Percentiles rank a stretch among this genome's conserved stretches.
phyloP scores from a whole-genome alignment of 2,888 invertebrate species.

The Eupithecia centaureata region DNA sequence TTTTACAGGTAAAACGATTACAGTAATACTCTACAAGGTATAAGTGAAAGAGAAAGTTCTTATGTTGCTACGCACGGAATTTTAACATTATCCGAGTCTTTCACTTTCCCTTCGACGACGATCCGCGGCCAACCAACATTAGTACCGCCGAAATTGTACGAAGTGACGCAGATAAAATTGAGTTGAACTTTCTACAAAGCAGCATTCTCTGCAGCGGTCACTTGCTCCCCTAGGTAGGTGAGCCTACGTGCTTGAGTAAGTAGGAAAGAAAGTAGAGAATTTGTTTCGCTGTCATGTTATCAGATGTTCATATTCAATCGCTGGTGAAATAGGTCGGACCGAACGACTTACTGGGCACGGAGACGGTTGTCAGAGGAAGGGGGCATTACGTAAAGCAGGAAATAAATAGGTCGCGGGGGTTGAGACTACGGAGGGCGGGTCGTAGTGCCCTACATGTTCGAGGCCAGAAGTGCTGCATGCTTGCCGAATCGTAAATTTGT shows the following conservation, averaged over 20 bases:
- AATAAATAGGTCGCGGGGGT: conserved; percentile 70
- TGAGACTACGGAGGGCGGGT: conserved; percentile 41
- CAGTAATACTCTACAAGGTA: conserved; percentile 47
- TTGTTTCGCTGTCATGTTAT: not conserved
- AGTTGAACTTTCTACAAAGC: not conserved
- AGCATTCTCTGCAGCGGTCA: not conserved
- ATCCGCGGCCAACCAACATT: conserved; percentile 9
- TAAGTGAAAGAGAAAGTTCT: conserved; percentile 60
- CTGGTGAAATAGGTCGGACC: conserved; percentile 20
- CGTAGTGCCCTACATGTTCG: conserved; percentile 68
- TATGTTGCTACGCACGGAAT: conserved; percentile 51
- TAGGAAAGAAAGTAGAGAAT: no score
- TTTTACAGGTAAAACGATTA: not conserved
- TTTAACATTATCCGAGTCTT: conserved; percentile 53
- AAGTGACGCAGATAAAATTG: not conserved
- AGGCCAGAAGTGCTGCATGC: conserved; percentile 17
- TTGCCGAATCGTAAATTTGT: conserved; percentile 1
- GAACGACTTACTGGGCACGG: not conserved
- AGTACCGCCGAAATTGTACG: conserved; percentile 7
- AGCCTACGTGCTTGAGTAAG: no score
- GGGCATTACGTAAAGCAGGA: conserved; percentile 62
- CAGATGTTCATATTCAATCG: not conserved
- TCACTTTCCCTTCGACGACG: conserved; percentile 54
- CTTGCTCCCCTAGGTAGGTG: not conserved
- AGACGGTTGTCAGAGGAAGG: conserved; percentile 22